Evolutionary conservation across 1,140 invertebrate genomes (phyloP), one percentile per base, ranked within the genome.

Genomic region (Halesus radiatus): DNA sequence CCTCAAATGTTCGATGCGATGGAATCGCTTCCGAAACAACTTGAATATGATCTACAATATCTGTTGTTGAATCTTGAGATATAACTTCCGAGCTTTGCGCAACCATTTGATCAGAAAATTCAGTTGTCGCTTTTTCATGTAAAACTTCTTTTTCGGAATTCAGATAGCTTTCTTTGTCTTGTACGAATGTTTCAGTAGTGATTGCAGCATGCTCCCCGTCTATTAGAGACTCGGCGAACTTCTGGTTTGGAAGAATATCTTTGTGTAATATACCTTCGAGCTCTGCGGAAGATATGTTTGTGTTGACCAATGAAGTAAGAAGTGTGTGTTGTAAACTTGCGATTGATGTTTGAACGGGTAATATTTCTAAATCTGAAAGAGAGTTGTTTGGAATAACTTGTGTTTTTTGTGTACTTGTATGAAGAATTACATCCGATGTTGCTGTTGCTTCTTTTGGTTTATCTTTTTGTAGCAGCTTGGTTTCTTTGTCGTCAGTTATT

Each of bases 191-290:
- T 85, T 92, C 92, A 18, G 66, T 91, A 54, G 92, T 89, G n/a
- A 85, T 88, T 13, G 87, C 56, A 16, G 87, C 88, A n/a, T 92
- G 85, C 29, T 88, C 80, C 58, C 81, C 77, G 53, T 73, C 76
- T 16, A 82, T n/a, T 16, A 72, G 68, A 20, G 78, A 78, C 75
- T 82, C 78, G 5, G 81, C 81, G 22, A 37, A 58, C 52, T 82
- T 82, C 64, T 78, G 72, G 22, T 85, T 76, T 0, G 87, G 86
- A 80, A 87, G 84, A 8, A 85, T 77, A 79, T 85, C 75, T 77
- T 88, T 85, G 8, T 53, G 20, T 70, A 92, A 88, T 22, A 87
- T 84, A 13, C 85, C 87, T 88, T 93, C 92, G 68, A 87, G 89
- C 86, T 93, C 92, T 68, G 79, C 81, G 66, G 85, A 78, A 37